Percentiles rank a stretch among this genome's conserved stretches.
Evolutionary conservation across 2,113 vertebrate species (phyloP).

Genomic region (Eidolon helvum): DNA sequence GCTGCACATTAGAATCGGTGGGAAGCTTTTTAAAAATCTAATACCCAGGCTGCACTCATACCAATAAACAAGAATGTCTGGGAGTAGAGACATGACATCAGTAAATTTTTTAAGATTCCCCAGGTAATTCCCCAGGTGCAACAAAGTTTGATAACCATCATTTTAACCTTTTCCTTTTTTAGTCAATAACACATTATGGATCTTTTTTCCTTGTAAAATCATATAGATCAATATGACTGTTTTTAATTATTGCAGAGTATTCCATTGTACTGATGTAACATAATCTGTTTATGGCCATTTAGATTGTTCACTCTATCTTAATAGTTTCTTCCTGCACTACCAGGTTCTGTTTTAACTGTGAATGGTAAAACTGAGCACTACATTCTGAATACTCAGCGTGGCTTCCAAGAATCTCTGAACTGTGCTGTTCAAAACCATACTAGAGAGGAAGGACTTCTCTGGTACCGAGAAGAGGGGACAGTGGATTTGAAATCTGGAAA

Average conservation of each 20-base stretch:
- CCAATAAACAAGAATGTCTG: background rate
- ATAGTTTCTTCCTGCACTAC: background rate
- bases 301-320: background rate
- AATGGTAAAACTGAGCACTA: conserved; percentile 70
- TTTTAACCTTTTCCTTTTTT: background rate
- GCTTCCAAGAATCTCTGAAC: conserved; percentile 58
- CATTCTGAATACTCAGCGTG: background rate
- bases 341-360: conserved; percentile 81
- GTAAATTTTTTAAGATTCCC: background rate
- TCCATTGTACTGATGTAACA: background rate
- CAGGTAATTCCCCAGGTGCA: background rate
- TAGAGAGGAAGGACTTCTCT: conserved; percentile 79
- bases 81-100: background rate
- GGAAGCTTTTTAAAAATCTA: background rate
- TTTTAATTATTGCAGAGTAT: background rate
- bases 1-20: background rate
- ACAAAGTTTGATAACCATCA: background rate
- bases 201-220: conserved; percentile 11
- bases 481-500: conserved; percentile 81
- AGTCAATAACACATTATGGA: background rate
- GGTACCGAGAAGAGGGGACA: conserved; percentile 74
- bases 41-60: background rate
- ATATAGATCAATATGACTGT: background rate
- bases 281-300: background rate
- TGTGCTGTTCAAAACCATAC: conserved; percentile 78